phyloP scores from a whole-genome alignment of 2,797 vertebrate genomes.

The Aeoliscus strigatus region DNA sequence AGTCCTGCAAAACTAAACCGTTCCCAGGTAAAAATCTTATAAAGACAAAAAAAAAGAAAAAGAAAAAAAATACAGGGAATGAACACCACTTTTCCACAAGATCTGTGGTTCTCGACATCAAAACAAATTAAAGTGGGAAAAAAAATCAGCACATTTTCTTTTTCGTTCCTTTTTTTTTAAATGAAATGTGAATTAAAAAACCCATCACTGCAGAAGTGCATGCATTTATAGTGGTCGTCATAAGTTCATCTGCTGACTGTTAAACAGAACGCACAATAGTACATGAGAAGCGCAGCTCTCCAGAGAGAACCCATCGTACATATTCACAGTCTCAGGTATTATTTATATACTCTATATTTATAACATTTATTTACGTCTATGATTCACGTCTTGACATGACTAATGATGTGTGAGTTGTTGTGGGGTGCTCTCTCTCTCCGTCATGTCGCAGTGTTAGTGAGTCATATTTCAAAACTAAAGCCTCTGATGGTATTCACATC shows the following conservation, averaged over 20 bases:
- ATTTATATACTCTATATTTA: constrained; percentile 76
- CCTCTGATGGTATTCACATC: constrained; percentile 58
- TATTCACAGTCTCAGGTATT: constrained; percentile 81
- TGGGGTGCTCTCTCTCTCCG: constrained; percentile 49
- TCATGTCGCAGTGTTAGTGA: constrained; percentile 51
- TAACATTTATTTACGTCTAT: constrained; percentile 69
- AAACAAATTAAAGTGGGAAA: constrained; percentile 37
- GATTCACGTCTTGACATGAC: constrained; percentile 63
- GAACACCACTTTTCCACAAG: constrained; percentile 34
- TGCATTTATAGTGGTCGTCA: constrained; percentile 78
- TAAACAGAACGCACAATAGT: constrained; percentile 72
- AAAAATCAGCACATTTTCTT: not conserved
- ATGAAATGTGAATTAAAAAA: constrained; percentile 39
- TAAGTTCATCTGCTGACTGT: constrained; percentile 67
- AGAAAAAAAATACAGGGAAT: constrained; percentile 24
- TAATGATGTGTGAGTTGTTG: constrained; percentile 62
- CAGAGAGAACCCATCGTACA: constrained; percentile 67
- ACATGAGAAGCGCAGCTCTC: constrained; percentile 70
- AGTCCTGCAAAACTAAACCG: constrained; percentile 57
- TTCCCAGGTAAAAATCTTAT: constrained; percentile 38
- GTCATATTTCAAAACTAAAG: constrained; percentile 69
- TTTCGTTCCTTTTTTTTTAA: constrained; percentile 18
- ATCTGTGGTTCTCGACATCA: constrained; percentile 43
- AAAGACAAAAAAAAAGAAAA: constrained; percentile 16
- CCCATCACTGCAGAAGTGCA: constrained; percentile 73